Conservation (phyloP, 2,113 vertebrate genomes). For the Opisthocomus hoazin region DNA sequence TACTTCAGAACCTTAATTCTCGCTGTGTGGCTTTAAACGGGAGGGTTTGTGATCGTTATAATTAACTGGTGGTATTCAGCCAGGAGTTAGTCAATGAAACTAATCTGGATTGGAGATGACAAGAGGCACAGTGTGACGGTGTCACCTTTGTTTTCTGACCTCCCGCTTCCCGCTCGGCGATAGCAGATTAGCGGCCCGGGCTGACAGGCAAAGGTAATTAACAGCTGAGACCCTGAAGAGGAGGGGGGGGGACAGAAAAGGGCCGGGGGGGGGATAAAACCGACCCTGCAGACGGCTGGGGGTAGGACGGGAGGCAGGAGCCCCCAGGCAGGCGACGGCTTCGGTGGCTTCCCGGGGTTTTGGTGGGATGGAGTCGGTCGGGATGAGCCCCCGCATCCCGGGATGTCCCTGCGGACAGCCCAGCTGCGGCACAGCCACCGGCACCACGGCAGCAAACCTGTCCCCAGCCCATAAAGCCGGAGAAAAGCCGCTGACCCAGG, state of each 20-base stretch:
- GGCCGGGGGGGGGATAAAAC: not conserved
- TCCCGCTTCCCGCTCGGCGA: constrained; percentile 30
- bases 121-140: constrained; percentile 43
- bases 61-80: constrained; percentile 73
- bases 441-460: not conserved
- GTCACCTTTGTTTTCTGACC: constrained; percentile 72
- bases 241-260: not conserved
- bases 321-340: not conserved
- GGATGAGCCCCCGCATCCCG: not conserved
- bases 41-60: constrained; percentile 66
- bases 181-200: constrained; percentile 66
- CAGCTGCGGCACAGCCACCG: not conserved
- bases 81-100: constrained; percentile 68
- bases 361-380: not conserved
- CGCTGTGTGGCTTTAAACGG: constrained; percentile 58
- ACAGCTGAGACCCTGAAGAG: constrained; percentile 66
- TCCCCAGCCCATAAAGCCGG: not conserved
- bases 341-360: not conserved
- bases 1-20: constrained; percentile 75
- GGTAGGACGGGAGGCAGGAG: not conserved
- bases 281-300: not conserved
- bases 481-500: not conserved
- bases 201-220: constrained; percentile 68
- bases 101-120: constrained; percentile 68
- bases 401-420: not conserved